Conservation (phyloP, 2,888 invertebrate genomes). For the Elmis aenea region DNA sequence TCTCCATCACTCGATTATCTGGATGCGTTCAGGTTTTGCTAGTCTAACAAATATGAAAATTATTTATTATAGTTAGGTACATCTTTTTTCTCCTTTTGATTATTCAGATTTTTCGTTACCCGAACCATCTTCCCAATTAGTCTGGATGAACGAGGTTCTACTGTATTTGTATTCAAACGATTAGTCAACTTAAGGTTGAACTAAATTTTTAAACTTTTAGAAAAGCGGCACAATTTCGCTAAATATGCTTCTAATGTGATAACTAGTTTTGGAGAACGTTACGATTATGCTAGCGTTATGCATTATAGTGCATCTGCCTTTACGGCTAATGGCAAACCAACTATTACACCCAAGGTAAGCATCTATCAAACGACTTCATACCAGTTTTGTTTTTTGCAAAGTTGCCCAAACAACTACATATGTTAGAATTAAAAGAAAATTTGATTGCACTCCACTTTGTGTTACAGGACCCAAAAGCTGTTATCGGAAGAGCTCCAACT, state of each 20-base stretch:
- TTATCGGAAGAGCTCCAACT: slow-evolving; percentile 55
- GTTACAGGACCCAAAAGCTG: slow-evolving; percentile 46
- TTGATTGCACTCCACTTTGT: slow-evolving; percentile 12
- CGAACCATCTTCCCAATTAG: no score
- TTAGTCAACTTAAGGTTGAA: background rate
- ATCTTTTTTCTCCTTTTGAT: no score
- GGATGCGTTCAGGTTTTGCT: no score
- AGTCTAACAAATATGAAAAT: no score
- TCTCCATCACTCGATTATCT: no score
- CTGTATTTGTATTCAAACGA: background rate
- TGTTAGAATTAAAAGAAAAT: background rate
- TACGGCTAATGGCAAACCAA: slow-evolving; percentile 60
- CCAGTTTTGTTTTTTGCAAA: no score
- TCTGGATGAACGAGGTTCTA: no score
- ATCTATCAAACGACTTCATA: no score
- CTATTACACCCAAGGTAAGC: slow-evolving; percentile 57
- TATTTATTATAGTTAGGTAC: background rate
- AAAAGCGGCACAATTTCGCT: slow-evolving; percentile 57
- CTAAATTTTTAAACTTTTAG: slow-evolving; percentile 41
- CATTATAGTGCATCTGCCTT: slow-evolving; percentile 67
- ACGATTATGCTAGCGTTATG: slow-evolving; percentile 70
- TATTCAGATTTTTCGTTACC: no score
- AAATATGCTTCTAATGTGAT: slow-evolving; percentile 61
- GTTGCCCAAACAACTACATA: no score
- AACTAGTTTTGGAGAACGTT: slow-evolving; percentile 61